These are phyloP conservation scores for Promerops cafer DNA, from an alignment of 2,113 vertebrate species.

Conservation along the genomic window DNA sequence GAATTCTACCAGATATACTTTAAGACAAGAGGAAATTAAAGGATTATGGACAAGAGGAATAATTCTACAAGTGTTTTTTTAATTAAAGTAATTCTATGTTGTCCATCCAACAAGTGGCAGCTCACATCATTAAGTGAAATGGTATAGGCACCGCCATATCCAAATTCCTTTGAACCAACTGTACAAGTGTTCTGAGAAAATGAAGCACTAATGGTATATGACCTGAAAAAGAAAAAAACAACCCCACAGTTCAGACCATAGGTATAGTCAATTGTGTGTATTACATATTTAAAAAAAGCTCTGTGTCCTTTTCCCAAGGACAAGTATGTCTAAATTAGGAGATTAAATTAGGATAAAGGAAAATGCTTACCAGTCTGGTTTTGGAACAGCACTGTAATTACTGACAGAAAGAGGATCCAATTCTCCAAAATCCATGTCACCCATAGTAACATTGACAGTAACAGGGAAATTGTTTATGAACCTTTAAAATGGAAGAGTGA, in stretches of 20 bases:
- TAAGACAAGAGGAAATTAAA: background rate
- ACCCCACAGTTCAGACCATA: background rate
- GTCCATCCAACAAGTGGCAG: background rate
- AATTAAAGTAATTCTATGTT: background rate
- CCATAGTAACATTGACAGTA: conserved; percentile 52
- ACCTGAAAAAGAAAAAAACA: background rate
- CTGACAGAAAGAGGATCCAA: conserved; percentile 41
- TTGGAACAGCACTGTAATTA: conserved; percentile 61
- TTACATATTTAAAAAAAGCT: background rate
- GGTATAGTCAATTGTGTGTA: background rate
- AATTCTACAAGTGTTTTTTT: background rate
- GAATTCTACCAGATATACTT: background rate
- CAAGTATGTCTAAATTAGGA: background rate
- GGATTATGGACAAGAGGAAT: background rate
- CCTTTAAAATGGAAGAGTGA: conserved; percentile 66
- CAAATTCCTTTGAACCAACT: conserved; percentile 35
- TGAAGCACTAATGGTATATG: background rate
- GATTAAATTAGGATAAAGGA: background rate
- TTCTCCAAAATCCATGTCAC: background rate
- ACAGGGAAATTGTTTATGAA: conserved; percentile 76
- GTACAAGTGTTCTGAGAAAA: background rate
- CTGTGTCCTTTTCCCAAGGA: background rate
- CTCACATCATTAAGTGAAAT: conserved; percentile 72
- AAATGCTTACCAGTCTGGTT: conserved; percentile 72
- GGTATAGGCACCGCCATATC: conserved; percentile 83